phyloP scores from a whole-genome alignment of 2,797 vertebrate species.

The Vespertilio murinus region DNA sequence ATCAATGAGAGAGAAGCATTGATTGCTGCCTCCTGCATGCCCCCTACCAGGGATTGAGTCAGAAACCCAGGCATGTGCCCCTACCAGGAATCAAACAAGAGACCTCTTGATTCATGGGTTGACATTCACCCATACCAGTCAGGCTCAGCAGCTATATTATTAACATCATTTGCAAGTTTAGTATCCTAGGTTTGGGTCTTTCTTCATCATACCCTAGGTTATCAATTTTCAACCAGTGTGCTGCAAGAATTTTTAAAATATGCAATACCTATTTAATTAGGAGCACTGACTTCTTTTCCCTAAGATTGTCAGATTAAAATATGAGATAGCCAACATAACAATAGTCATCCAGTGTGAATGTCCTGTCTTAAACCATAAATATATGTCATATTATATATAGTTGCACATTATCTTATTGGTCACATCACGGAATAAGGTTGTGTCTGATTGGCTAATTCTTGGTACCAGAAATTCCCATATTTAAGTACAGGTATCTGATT shows the following conservation, averaged over 20 bases:
- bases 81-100: rapidly evolving
- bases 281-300: neutral
- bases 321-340: neutral
- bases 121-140: too few relatives aligned
- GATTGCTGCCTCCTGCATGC: too few relatives aligned
- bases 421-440: neutral
- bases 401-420: neutral
- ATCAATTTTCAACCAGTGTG: neutral
- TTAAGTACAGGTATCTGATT: neutral
- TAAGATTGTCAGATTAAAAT: neutral
- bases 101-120: too few relatives aligned
- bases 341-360: neutral
- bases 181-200: neutral
- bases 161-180: neutral
- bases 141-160: neutral
- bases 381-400: neutral
- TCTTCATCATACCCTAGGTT: neutral
- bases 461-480: neutral
- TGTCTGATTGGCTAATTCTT: neutral
- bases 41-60: too few relatives aligned
- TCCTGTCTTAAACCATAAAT: neutral
- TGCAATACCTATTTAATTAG: neutral
- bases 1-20: too few relatives aligned
- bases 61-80: too few relatives aligned
- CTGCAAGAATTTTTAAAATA: neutral